A percentile compares a stretch with the other conserved stretches of the same genome.
These are phyloP conservation scores for Oreochromis aureus DNA, from an alignment of 2,113 vertebrate genomes.

Conservation along the genomic window DNA sequence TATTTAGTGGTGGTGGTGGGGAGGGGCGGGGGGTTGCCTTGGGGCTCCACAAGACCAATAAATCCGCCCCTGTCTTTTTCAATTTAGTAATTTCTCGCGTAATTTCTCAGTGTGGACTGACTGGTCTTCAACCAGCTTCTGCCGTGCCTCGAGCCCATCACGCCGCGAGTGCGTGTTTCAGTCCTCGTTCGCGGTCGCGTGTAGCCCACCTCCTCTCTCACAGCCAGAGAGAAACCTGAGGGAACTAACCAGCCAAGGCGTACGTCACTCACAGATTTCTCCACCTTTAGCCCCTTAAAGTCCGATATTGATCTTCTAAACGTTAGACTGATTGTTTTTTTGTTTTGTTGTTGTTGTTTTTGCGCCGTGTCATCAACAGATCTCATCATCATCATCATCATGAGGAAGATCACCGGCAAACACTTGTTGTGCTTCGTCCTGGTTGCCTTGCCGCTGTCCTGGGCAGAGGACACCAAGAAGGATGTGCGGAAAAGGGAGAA, in stretches of 20 bases:
- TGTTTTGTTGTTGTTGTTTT: background rate
- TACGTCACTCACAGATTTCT: background rate
- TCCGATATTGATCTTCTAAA: background rate
- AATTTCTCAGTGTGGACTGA: background rate
- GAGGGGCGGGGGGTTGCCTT: background rate
- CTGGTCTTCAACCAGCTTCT: background rate
- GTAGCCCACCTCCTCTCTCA: background rate
- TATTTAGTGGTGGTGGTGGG: background rate
- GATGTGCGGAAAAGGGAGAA: constrained; percentile 19
- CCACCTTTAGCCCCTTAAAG: background rate
- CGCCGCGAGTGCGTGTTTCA: background rate
- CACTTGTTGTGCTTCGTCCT: constrained; percentile 58
- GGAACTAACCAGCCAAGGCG: background rate
- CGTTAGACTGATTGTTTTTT: background rate
- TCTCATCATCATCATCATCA: background rate
- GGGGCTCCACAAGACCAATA: background rate
- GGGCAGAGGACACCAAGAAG: constrained; percentile 38
- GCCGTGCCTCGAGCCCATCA: background rate
- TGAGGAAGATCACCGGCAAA: constrained; percentile 26
- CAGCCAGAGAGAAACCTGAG: background rate
- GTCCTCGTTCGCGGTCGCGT: background rate
- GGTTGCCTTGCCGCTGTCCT: constrained; percentile 33
- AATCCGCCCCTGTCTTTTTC: background rate
- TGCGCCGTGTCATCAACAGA: background rate
- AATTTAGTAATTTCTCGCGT: background rate